A percentile compares a stretch with the other conserved stretches of the same genome.
phyloP scores from a whole-genome alignment of 2,113 vertebrate genomes.

The Gymnorhina tibicen region DNA sequence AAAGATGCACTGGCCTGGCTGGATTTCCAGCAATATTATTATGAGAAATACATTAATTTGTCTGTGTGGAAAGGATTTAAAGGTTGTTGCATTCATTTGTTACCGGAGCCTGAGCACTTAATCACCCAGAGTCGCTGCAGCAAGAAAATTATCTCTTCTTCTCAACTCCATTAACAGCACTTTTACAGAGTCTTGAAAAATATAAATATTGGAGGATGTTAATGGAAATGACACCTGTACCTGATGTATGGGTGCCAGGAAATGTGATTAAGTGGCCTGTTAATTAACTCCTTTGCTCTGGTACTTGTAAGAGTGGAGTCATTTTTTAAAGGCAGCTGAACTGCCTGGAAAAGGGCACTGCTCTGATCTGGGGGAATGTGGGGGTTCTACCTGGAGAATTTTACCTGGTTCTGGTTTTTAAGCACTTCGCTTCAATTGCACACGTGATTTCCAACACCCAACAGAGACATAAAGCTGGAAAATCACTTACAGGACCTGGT shows the following conservation, averaged over 20 bases:
- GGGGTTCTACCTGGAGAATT: background rate
- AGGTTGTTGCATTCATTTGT: conserved; percentile 54
- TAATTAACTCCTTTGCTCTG: conserved; percentile 62
- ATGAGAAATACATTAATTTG: conserved; percentile 56
- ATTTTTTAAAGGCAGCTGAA: conserved; percentile 29
- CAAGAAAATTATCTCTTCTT: conserved; percentile 58
- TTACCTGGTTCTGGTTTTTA: background rate
- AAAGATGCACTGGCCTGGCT: background rate
- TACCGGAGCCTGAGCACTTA: conserved; percentile 21
- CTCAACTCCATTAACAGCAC: conserved; percentile 30
- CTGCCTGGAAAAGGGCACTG: background rate
- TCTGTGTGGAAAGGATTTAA: conserved; percentile 58
- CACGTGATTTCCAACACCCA: background rate
- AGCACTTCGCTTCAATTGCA: background rate
- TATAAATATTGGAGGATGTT: conserved; percentile 59
- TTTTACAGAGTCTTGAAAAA: conserved; percentile 35
- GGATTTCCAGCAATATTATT: background rate
- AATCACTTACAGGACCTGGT: background rate
- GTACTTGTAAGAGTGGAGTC: background rate
- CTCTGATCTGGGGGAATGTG: background rate
- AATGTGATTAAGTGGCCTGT: conserved; percentile 33
- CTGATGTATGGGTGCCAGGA: conserved; percentile 27
- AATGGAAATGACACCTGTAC: conserved; percentile 54
- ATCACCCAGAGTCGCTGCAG: conserved; percentile 41
- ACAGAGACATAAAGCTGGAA: background rate